These are phyloP conservation scores for Lagodon rhomboides DNA, from an alignment of 2,797 vertebrate species.

Conservation along the genomic window DNA sequence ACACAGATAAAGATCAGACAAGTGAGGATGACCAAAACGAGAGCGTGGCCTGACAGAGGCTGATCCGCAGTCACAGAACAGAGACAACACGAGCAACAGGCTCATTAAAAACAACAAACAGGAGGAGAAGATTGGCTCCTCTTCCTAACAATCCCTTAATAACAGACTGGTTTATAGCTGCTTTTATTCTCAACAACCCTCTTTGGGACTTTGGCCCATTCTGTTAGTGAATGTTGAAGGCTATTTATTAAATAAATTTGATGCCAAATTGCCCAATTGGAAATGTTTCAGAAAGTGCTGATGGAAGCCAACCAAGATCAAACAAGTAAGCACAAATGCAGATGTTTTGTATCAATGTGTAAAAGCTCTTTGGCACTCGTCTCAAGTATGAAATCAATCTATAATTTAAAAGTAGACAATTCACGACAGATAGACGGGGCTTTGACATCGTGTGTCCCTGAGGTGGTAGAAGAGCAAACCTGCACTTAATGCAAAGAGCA, in stretches of 20 bases:
- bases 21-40: constrained; percentile 11
- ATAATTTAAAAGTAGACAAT: background rate
- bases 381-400: constrained; percentile 16
- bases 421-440: background rate
- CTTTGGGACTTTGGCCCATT: constrained; percentile 46
- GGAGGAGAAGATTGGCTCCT: constrained; percentile 46
- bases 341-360: constrained; percentile 32
- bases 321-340: constrained; percentile 37
- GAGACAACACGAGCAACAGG: constrained; percentile 46
- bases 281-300: constrained; percentile 42
- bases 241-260: constrained; percentile 52
- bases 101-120: constrained; percentile 52
- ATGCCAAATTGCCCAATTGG: constrained; percentile 42
- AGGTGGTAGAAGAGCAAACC: background rate
- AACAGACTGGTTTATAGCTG: constrained; percentile 41
- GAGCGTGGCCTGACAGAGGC: constrained; percentile 11
- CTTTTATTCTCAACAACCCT: constrained; percentile 57
- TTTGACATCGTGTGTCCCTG: background rate
- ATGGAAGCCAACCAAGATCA: constrained; percentile 29
- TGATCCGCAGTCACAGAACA: constrained; percentile 39
- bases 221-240: constrained; percentile 53
- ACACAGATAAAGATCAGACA: constrained; percentile 13
- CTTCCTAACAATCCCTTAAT: constrained; percentile 52
- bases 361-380: constrained; percentile 15
- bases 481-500: background rate